phyloP scores from a whole-genome alignment of 2,797 vertebrate genomes.

The Sphenodon punctatus region DNA sequence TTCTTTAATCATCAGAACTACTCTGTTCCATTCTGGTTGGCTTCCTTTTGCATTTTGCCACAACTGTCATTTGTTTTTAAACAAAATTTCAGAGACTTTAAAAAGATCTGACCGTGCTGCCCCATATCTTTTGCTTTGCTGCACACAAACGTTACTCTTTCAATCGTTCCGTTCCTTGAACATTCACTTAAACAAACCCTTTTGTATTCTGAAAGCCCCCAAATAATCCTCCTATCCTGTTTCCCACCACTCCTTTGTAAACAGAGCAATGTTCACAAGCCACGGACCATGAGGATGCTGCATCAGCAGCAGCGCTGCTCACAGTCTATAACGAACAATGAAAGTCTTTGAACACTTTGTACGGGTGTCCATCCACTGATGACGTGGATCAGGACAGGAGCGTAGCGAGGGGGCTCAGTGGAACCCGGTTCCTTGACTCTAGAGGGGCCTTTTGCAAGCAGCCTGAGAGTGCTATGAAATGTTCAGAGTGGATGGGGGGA shows the following conservation, averaged over 20 bases:
- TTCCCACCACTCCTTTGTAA: constrained; percentile 5
- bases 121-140: constrained; percentile 28
- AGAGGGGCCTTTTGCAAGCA: no score
- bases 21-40: rapidly evolving
- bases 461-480: no score
- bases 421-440: no score
- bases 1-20: no score
- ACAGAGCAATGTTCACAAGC: background rate
- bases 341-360: constrained; percentile 40
- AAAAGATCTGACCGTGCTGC: constrained; percentile 1
- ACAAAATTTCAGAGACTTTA: background rate
- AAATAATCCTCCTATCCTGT: background rate
- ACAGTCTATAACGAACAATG: constrained; percentile 27
- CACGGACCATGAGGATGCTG: background rate
- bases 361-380: no score
- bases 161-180: background rate
- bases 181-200: background rate
- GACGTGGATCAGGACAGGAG: no score
- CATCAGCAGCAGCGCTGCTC: background rate
- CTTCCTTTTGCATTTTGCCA: background rate
- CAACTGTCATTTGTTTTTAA: background rate
- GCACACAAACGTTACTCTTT: constrained; percentile 23
- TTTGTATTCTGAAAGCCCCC: constrained; percentile 32
- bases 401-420: no score
- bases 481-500: no score